A percentile compares a stretch with the other conserved stretches of the same genome.
Evolutionary conservation across 2,113 vertebrate species (phyloP).

Genomic region (Mormoops blainvillei): DNA sequence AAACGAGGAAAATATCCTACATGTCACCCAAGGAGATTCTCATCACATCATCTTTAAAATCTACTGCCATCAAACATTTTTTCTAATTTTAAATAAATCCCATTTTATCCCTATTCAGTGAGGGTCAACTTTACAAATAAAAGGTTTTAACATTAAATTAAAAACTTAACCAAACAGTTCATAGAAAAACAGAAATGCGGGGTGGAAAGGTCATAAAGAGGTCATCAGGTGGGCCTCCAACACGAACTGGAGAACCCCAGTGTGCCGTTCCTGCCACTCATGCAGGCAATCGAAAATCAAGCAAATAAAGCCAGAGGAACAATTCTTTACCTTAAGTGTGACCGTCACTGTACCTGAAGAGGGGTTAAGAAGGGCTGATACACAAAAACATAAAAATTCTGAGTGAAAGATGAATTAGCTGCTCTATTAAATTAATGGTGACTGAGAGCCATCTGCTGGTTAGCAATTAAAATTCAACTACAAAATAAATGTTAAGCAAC

Average conservation of each 20-base stretch:
- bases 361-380: background rate
- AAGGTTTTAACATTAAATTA: background rate
- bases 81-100: background rate
- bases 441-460: conserved; percentile 77
- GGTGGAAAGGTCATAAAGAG: background rate
- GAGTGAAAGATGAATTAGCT: background rate
- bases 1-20: background rate
- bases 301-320: background rate
- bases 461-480: background rate
- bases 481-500: background rate
- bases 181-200: background rate
- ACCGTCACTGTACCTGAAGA: background rate
- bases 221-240: background rate
- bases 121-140: background rate
- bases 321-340: background rate
- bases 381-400: background rate
- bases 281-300: background rate
- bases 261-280: background rate
- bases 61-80: background rate
- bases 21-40: background rate
- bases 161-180: conserved; percentile 1
- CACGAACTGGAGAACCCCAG: background rate
- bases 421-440: background rate
- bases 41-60: background rate
- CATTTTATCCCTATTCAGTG: background rate